Conservation (phyloP, 2,888 invertebrate genomes). For the Oscheius sp. region DNA sequence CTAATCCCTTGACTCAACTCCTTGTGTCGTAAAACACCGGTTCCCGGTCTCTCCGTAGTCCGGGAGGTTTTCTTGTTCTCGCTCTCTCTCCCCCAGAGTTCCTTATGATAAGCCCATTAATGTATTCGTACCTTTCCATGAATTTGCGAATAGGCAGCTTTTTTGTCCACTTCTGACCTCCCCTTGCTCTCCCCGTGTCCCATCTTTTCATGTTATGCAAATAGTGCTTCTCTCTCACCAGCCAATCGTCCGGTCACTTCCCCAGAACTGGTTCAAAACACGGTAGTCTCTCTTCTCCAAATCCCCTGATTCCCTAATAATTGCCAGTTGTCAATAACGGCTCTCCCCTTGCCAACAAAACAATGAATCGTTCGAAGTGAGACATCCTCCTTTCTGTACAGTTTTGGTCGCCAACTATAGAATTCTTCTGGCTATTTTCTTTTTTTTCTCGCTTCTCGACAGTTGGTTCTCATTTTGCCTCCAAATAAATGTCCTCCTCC, state of each 20-base stretch:
- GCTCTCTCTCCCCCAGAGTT: background rate
- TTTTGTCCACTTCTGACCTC: constrained; percentile 16
- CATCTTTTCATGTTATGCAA: constrained; percentile 21
- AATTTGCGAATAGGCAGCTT: background rate
- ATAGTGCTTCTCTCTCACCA: constrained; percentile 6
- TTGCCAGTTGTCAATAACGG: background rate
- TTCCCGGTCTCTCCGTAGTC: background rate
- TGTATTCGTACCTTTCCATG: background rate
- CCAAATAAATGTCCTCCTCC: background rate
- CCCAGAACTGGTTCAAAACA: constrained; percentile 7
- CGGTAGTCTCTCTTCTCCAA: background rate
- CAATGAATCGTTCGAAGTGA: too few relatives aligned
- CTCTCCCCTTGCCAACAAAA: background rate
- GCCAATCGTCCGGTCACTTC: background rate
- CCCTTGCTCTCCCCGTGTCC: background rate
- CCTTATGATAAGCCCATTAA: background rate
- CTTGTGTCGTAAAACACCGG: background rate
- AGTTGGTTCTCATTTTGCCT: background rate
- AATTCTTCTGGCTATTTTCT: too few relatives aligned
- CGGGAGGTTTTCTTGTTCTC: background rate
- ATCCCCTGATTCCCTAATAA: constrained; percentile 21
- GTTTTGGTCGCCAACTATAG: too few relatives aligned
- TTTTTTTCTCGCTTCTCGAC: too few relatives aligned
- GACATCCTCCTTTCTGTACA: too few relatives aligned
- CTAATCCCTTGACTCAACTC: background rate